phyloP scores from a whole-genome alignment of 2,113 vertebrate species.

The Stictonetta naevosa region DNA sequence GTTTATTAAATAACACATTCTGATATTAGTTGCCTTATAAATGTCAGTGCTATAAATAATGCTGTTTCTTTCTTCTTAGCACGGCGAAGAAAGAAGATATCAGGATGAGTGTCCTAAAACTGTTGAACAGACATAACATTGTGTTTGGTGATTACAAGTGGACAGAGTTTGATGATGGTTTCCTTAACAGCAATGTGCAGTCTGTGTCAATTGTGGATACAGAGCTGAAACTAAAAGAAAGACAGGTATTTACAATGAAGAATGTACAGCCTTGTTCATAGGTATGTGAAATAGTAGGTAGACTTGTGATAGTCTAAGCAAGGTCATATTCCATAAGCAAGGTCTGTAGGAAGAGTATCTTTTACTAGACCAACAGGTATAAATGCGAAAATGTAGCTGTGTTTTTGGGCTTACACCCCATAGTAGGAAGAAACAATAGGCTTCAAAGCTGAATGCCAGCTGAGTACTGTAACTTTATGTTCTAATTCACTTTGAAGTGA shows the following conservation, averaged over 20 bases:
- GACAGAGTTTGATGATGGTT: constrained; percentile 92
- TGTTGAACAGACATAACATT: constrained; percentile 87
- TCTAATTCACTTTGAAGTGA: background rate
- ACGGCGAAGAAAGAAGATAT: constrained; percentile 86
- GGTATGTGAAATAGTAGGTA: background rate
- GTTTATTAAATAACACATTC: background rate
- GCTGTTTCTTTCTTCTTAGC: constrained; percentile 68
- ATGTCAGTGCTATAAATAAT: background rate
- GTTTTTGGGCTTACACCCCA: background rate
- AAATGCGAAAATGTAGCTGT: background rate
- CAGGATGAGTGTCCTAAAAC: constrained; percentile 77
- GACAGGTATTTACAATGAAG: constrained; percentile 70
- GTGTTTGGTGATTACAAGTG: constrained; percentile 92
- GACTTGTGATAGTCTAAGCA: background rate
- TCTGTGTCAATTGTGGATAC: constrained; percentile 89
- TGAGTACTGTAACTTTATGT: background rate
- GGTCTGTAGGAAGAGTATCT: background rate
- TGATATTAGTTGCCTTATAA: background rate
- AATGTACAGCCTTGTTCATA: background rate
- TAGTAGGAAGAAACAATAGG: background rate
- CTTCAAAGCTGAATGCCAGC: background rate
- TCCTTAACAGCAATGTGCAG: constrained; percentile 86
- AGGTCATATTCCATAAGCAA: background rate
- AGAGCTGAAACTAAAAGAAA: constrained; percentile 77
- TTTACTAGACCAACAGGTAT: background rate